phyloP scores from a whole-genome alignment of 2,888 invertebrate species.

The Mechanitis messenoides region DNA sequence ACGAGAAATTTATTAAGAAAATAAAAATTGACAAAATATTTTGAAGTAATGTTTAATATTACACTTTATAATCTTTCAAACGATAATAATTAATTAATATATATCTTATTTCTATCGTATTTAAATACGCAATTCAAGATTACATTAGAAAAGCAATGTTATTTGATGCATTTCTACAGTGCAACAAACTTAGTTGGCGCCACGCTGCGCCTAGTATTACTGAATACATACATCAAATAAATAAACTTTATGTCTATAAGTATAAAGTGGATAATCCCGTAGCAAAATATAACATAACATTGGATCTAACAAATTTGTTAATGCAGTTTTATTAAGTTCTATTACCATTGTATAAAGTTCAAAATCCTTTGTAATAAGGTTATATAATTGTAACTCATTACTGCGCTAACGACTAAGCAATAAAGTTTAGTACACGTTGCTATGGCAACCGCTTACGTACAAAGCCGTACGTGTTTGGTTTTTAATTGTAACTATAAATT shows the following conservation, averaged over 20 bases:
- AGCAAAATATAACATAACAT: background rate
- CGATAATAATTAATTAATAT: too few species aligned
- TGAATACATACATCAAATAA: background rate
- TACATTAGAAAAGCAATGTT: background rate
- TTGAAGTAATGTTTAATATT: background rate
- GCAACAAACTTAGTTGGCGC: conserved; percentile 31
- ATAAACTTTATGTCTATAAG: background rate
- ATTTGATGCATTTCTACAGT: conserved; percentile 19
- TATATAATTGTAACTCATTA: conserved; percentile 12
- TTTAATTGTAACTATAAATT: conserved; percentile 24
- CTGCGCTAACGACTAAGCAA: conserved; percentile 37
- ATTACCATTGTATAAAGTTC: background rate
- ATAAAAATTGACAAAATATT: too few species aligned
- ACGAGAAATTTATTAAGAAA: too few species aligned
- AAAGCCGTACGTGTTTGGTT: conserved; percentile 19
- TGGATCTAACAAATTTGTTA: background rate
- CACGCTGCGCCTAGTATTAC: conserved; percentile 20
- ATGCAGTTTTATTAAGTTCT: background rate
- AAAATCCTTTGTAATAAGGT: background rate
- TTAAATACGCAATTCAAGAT: background rate
- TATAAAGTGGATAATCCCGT: background rate
- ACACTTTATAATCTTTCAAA: background rate
- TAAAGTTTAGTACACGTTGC: conserved; percentile 48
- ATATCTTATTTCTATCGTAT: background rate
- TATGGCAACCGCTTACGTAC: conserved; percentile 36